Evolutionary conservation across 2,113 vertebrate species (phyloP), one percentile per base, ranked within the genome.

Genomic region (Natator depressus): DNA sequence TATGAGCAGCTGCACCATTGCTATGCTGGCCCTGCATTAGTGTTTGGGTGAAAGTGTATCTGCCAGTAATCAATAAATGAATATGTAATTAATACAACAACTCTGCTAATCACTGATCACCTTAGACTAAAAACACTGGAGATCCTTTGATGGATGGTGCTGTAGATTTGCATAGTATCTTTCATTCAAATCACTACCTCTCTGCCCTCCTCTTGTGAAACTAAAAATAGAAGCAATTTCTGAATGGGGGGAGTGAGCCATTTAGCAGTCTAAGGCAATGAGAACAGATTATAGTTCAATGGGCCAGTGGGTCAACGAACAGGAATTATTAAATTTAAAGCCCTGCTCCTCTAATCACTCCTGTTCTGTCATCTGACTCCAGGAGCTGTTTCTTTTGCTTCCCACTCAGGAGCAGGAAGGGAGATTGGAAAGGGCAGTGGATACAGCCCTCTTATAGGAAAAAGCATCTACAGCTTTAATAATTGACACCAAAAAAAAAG

Each of bases 21-120:
- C 85, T 96, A 75, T 76, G 75, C 31, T 92, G 87, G 72, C 42
- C 81, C 84, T 93, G 65, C 84, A 69, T 65, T 92, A 82, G 79
- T 91, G 94, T 84, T 89, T 65, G 53, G 87, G 81, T 94, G 96
- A 95, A 88, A 10, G 0, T 94, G 75, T 86, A 31, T 79, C 79
- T 85, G 79, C 90, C 75, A 92, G 96, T 96, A 97, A 97, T 97
- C 96, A 97, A 95, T 95, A 96, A 95, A 96, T 95, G 95, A 97
- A 96, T 14, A 94, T 94, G 94, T 95, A 97, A 97, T 97, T 97
- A 97, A 88, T 84, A 83, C 90, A 87, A 88, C 59, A 92, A 95
- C 88, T 80, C 85, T 94, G 88, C 93, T 96, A 97, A 97, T 97
- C 96, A 97, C 96, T 96, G 95, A 97, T 97, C 94, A 94, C 92